Percentiles rank a stretch among this genome's conserved stretches.
Evolutionary conservation across 2,113 vertebrate species (phyloP).

Genomic region (Bucco capensis): DNA sequence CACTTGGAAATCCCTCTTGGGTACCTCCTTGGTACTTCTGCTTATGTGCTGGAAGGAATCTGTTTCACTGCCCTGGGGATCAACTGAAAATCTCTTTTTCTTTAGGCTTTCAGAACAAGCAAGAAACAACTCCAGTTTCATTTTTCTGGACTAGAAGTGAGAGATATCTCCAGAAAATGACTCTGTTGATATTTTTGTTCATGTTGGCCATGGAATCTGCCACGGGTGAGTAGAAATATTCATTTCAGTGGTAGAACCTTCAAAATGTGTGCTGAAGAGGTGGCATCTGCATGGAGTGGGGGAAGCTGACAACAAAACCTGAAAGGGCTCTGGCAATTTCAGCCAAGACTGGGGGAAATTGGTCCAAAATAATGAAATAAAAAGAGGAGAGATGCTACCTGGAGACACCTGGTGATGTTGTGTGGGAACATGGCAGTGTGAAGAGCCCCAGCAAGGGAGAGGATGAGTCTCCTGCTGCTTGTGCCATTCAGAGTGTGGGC

Average conservation of each 20-base stretch:
- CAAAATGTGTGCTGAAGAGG: not conserved
- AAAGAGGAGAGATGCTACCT: not conserved
- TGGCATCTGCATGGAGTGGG: not conserved
- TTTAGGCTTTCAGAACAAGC: not conserved
- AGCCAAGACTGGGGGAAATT: not conserved
- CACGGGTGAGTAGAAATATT: slow-evolving; percentile 25
- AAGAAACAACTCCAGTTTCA: not conserved
- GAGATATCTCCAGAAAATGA: slow-evolving; percentile 33
- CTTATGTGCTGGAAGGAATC: too few relatives aligned
- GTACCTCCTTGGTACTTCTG: too few relatives aligned
- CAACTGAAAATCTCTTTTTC: not conserved
- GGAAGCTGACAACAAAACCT: not conserved
- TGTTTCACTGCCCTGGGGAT: not conserved
- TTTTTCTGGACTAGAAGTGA: not conserved
- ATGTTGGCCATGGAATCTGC: not conserved
- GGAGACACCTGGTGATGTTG: not conserved
- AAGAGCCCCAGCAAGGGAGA: not conserved
- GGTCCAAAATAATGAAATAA: not conserved
- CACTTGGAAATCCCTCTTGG: not conserved
- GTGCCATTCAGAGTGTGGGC: not conserved
- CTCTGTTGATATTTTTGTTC: not conserved
- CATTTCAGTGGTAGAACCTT: not conserved
- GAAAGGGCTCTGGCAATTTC: not conserved
- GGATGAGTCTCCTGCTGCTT: not conserved
- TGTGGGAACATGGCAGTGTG: not conserved